phyloP scores from a whole-genome alignment of 1,140 invertebrate species.

The Drosophila sp. region DNA sequence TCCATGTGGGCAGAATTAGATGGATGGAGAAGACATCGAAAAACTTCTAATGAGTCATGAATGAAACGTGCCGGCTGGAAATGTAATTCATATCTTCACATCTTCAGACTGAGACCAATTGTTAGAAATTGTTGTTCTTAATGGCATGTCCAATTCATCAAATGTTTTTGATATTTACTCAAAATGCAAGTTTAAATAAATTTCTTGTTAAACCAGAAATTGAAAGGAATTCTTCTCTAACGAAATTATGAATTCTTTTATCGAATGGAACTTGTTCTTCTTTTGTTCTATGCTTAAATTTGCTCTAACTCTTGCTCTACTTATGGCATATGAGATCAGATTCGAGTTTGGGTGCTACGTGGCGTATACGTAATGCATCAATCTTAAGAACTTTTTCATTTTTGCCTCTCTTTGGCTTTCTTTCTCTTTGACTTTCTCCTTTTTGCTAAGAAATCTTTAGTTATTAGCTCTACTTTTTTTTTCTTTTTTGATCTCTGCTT shows the following conservation, averaged over 20 bases:
- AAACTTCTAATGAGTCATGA: not conserved
- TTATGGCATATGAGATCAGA: constrained; percentile 5
- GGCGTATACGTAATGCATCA: constrained; percentile 27
- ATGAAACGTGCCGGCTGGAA: not conserved
- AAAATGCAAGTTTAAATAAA: no score
- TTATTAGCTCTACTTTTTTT: not conserved
- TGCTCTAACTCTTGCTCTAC: not conserved
- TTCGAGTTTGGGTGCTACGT: not conserved
- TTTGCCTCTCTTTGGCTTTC: constrained; percentile 20
- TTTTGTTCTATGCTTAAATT: not conserved
- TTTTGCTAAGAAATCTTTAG: not conserved
- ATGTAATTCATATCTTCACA: not conserved
- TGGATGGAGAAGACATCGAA: not conserved
- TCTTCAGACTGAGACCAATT: not conserved
- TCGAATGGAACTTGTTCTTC: not conserved
- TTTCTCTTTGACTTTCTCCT: constrained; percentile 33
- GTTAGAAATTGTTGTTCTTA: not conserved
- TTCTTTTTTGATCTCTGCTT: constrained; percentile 26
- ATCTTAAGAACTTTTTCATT: not conserved
- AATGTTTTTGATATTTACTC: no score
- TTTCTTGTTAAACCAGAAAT: constrained; percentile 4
- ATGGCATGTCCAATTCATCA: not conserved
- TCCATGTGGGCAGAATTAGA: not conserved
- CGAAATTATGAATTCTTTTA: constrained; percentile 5
- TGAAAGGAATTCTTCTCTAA: not conserved